Evolutionary conservation across 2,797 vertebrate genomes (phyloP).

Genomic region (Bovichtus variegatus): DNA sequence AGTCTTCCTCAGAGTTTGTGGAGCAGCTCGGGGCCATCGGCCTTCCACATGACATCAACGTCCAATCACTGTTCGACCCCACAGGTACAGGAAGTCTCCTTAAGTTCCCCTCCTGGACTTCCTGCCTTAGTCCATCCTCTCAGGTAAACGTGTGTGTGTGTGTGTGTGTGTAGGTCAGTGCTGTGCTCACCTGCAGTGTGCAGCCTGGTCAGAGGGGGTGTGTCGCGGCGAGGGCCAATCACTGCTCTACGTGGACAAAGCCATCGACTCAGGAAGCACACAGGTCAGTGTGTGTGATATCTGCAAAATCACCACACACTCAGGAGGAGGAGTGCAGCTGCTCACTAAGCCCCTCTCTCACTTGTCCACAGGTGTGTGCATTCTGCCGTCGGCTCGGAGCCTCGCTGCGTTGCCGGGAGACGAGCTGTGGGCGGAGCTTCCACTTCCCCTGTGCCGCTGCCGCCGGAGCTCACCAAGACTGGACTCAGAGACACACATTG

Average conservation of each 20-base stretch:
- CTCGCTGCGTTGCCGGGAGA: slow-evolving; percentile 94
- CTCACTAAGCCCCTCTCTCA: not conserved
- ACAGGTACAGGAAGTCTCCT: slow-evolving; percentile 85
- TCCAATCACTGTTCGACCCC: slow-evolving; percentile 96
- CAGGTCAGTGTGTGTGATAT: slow-evolving; percentile 85
- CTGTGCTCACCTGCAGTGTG: slow-evolving; percentile 97
- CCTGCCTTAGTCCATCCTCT: not conserved
- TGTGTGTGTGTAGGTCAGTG: slow-evolving; percentile 88
- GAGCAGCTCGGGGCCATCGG: slow-evolving; percentile 94
- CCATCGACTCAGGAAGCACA: slow-evolving; percentile 98
- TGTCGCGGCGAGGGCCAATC: slow-evolving; percentile 90
- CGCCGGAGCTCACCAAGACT: slow-evolving; percentile 93
- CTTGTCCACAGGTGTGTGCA: slow-evolving; percentile 88
- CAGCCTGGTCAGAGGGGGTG: slow-evolving; percentile 93
- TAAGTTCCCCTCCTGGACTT: fast-evolving
- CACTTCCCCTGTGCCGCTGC: slow-evolving; percentile 97
- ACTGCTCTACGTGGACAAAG: slow-evolving; percentile 95
- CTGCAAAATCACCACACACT: not conserved
- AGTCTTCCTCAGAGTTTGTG: slow-evolving; percentile 89
- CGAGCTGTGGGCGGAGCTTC: slow-evolving; percentile 91
- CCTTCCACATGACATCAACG: slow-evolving; percentile 92
- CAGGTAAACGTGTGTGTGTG: not conserved
- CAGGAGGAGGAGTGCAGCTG: not conserved
- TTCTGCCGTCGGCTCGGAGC: slow-evolving; percentile 97
- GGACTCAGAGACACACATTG: slow-evolving; percentile 89